phyloP scores from a whole-genome alignment of 2,888 invertebrate genomes.

The Cephus pulcher region DNA sequence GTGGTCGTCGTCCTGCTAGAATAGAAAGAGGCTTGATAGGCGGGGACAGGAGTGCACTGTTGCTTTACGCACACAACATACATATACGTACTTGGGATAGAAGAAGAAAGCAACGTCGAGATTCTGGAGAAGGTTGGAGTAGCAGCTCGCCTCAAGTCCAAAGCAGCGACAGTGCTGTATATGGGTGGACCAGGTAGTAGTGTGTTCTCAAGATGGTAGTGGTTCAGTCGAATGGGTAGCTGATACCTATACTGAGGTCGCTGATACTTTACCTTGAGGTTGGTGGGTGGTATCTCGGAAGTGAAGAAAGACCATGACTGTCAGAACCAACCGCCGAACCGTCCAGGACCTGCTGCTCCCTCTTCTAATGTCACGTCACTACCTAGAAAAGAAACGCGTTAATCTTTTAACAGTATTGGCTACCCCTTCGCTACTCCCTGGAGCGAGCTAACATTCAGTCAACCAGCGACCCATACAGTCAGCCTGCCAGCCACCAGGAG shows the following conservation, averaged over 20 bases:
- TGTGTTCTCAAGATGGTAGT: neutral
- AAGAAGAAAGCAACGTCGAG: neutral
- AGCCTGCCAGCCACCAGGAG: neutral
- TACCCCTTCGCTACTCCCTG: slow-evolving; percentile 21
- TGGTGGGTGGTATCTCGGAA: slow-evolving; percentile 10
- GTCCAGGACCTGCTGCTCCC: slow-evolving; percentile 18
- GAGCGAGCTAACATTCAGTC: neutral
- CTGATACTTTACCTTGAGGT: neutral
- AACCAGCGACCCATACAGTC: too few species aligned
- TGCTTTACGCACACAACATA: neutral
- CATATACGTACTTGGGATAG: neutral
- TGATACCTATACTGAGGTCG: neutral
- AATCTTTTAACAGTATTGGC: slow-evolving; percentile 58
- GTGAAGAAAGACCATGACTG: slow-evolving; percentile 20
- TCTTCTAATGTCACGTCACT: slow-evolving; percentile 50
- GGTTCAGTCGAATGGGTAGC: neutral
- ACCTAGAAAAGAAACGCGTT: slow-evolving; percentile 52
- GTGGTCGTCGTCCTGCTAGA: neutral
- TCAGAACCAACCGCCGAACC: neutral
- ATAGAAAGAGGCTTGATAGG: neutral
- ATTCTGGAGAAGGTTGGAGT: neutral
- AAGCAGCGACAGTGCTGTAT: neutral
- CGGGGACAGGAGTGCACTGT: neutral
- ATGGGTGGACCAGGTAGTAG: neutral
- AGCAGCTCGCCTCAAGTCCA: neutral